Conservation (phyloP, 1,140 invertebrate species). For the Portunus trituberculatus region DNA sequence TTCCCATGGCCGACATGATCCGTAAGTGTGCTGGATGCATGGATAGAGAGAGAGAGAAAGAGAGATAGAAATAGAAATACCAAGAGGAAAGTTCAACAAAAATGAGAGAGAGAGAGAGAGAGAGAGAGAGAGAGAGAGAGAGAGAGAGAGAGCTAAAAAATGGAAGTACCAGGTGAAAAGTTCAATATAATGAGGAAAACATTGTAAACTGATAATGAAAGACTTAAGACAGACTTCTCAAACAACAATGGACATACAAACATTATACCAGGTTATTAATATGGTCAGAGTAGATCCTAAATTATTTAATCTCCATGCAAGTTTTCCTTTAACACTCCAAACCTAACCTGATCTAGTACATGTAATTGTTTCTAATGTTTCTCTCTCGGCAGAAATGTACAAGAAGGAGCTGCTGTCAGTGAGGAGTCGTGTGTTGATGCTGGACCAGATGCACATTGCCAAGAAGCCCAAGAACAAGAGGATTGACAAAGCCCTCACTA, state of each 20-base stretch:
- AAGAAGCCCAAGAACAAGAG: constrained; percentile 71
- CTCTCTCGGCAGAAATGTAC: constrained; percentile 79
- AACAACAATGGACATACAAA: too few relatives aligned
- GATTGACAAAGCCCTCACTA: constrained; percentile 70
- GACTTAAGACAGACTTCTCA: too few relatives aligned
- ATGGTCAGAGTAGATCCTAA: too few relatives aligned
- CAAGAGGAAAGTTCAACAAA: too few relatives aligned
- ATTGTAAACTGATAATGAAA: too few relatives aligned
- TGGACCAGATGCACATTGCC: constrained; percentile 80
- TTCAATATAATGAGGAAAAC: too few relatives aligned
- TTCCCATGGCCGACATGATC: constrained; percentile 90
- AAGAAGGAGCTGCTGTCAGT: constrained; percentile 79
- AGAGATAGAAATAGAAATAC: background rate
- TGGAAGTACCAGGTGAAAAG: background rate
- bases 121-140: background rate
- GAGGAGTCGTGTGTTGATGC: constrained; percentile 79
- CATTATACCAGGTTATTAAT: too few relatives aligned
- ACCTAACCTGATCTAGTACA: too few relatives aligned
- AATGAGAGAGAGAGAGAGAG: background rate
- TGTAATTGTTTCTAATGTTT: background rate
- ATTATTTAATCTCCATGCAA: too few relatives aligned
- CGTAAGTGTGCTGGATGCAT: constrained; percentile 82
- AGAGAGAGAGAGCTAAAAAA: background rate
- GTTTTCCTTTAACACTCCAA: too few relatives aligned
- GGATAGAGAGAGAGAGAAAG: background rate